Evolutionary conservation across 2,797 vertebrate genomes (phyloP), one percentile per base, ranked within the genome.

Genomic region (Trachurus trachurus): DNA sequence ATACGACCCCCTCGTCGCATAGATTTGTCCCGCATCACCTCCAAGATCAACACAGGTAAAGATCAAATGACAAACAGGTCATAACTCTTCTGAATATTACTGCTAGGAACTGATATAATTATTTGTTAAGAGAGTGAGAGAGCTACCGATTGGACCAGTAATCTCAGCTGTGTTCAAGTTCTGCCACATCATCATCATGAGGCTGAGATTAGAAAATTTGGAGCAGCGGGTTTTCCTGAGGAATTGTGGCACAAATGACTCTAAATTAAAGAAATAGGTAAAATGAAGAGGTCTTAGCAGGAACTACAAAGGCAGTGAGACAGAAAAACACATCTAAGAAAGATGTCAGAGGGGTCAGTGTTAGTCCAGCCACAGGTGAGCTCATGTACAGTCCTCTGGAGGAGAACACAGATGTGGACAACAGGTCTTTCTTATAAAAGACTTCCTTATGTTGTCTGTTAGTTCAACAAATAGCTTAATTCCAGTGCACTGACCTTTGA

Each of bases 11-110:
- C 93, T 80, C 97, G 95, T 61, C 92, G 87, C 56, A 82, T 95
- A 2, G 96, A 98, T 71, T 86, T 96, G 34, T 93, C 96, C 0
- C 96, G 93, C 0, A 1, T 97, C 71, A 96, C 94, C 1, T 95
- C 97, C n/a, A 98, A 96, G 93, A 93, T 97, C 42, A 97, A 97
- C 81, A 95, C 97, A 86, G 97, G 97, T 99, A 94, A 80, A 11
- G 9, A 71, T 44, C 34, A 40, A 39, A 0, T 29, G 37, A 3
- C 21, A 59, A 34, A 66, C 9, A 0, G 17, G 11, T 57, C n/a
- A 1, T 10, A n/a, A 66, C 31, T 49, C 15, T 29, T 54, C 3
- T 16, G 1, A 40, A 16, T 9, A 22, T 22, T 58, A 39, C 19
- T 57, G 29, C 5, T 15, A 42, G n/a, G 15, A 64, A 39, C 13